phyloP scores from a whole-genome alignment of 1,140 invertebrate genomes.

The Pseudomyrmex pallidus region DNA sequence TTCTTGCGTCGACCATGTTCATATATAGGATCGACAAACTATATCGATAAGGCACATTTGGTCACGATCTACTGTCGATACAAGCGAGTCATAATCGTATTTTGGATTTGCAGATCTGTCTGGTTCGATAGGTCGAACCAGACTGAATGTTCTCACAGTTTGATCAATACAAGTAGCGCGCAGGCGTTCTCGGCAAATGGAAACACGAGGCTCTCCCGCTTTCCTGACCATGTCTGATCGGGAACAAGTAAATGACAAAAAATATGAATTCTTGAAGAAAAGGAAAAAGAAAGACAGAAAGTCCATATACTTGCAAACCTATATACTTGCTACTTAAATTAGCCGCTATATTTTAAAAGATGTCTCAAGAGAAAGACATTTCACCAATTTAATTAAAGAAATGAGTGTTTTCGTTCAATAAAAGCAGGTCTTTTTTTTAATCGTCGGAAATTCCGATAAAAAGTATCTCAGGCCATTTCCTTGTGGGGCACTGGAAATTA shows the following conservation, averaged over 20 bases:
- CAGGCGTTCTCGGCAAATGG: conserved; percentile 68
- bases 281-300: not conserved
- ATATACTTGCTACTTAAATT: conserved; percentile 16
- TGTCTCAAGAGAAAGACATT: not conserved
- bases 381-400: conserved; percentile 19
- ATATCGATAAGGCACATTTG: not conserved
- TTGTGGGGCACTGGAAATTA: not conserved
- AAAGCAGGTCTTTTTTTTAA: not conserved
- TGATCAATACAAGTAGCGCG: conserved; percentile 76
- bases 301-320: too few relatives aligned
- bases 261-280: not conserved
- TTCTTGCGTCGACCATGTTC: not conserved
- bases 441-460: not conserved
- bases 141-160: conserved; percentile 71
- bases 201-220: conserved; percentile 62
- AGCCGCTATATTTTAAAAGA: conserved; percentile 7
- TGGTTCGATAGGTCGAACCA: conserved; percentile 71
- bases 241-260: conserved; percentile 59
- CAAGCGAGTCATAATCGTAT: conserved; percentile 58
- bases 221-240: conserved; percentile 59
- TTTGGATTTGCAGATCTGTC: conserved; percentile 68
- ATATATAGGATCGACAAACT: conserved; percentile 26
- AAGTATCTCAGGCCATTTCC: not conserved
- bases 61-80: conserved; percentile 18
- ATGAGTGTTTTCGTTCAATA: not conserved